phyloP scores from a whole-genome alignment of 2,797 vertebrate genomes.

The Tarsius wallacei region DNA sequence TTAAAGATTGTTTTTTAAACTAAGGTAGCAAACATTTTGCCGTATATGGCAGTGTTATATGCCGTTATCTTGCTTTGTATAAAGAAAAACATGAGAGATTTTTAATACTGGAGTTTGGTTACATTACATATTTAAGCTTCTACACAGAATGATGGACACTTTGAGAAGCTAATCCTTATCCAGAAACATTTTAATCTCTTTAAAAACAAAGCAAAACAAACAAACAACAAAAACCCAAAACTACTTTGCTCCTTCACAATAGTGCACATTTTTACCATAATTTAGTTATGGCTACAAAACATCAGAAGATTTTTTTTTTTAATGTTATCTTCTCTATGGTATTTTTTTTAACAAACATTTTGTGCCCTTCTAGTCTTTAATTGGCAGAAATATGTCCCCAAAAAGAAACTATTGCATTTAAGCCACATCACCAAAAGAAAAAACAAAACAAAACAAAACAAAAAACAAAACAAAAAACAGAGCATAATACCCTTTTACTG shows the following conservation, averaged over 20 bases:
- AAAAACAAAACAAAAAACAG: slow-evolving; percentile 89
- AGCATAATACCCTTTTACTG: slow-evolving; percentile 90
- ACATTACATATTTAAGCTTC: slow-evolving; percentile 91
- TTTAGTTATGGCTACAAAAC: slow-evolving; percentile 91
- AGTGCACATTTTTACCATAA: slow-evolving; percentile 93
- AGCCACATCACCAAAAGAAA: slow-evolving; percentile 90
- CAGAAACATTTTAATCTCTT: slow-evolving; percentile 90
- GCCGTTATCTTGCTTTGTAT: slow-evolving; percentile 89
- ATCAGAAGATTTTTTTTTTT: slow-evolving; percentile 87
- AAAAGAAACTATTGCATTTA: slow-evolving; percentile 92
- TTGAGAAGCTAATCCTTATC: slow-evolving; percentile 92
- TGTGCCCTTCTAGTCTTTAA: slow-evolving; percentile 90
- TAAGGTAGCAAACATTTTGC: slow-evolving; percentile 91
- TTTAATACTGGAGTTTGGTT: slow-evolving; percentile 93
- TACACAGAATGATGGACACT: slow-evolving; percentile 90
- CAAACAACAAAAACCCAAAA: slow-evolving; percentile 81
- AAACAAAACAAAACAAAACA: slow-evolving; percentile 87
- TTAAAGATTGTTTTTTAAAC: slow-evolving; percentile 88
- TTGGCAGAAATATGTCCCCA: slow-evolving; percentile 92
- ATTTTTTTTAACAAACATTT: slow-evolving; percentile 76
- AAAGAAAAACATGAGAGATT: slow-evolving; percentile 90
- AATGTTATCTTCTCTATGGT: slow-evolving; percentile 87
- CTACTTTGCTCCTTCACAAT: slow-evolving; percentile 92
- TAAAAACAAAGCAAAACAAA: slow-evolving; percentile 86
- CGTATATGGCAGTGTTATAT: slow-evolving; percentile 91